Conservation (phyloP, 1,140 invertebrate species). For the Leptonema lineaticorne region DNA sequence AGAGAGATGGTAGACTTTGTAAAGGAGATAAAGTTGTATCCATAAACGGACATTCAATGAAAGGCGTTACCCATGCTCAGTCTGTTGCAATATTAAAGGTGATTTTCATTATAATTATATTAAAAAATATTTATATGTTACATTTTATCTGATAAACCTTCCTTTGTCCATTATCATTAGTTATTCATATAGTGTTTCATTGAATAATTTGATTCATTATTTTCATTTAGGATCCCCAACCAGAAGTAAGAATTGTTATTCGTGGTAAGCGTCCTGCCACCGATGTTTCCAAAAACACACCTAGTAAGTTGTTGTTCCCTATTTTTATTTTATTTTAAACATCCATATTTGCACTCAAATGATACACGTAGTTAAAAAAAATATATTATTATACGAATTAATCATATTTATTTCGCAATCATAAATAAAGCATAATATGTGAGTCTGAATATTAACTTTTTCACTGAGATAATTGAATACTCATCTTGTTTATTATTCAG, state of each 20-base stretch:
- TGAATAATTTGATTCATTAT: background rate
- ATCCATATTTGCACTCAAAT: too few relatives aligned
- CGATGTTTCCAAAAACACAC: constrained; percentile 11
- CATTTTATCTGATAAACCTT: background rate
- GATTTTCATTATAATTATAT: constrained; percentile 21
- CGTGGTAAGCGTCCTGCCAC: constrained; percentile 28
- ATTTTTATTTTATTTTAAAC: too few relatives aligned
- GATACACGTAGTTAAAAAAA: too few relatives aligned
- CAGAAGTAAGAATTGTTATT: constrained; percentile 38
- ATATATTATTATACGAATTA: too few relatives aligned
- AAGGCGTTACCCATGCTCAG: constrained; percentile 79
- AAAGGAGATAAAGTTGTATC: constrained; percentile 85
- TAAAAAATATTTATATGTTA: background rate
- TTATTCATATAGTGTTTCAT: background rate
- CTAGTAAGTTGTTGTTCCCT: background rate
- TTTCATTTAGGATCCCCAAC: constrained; percentile 36
- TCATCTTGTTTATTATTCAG: too few relatives aligned
- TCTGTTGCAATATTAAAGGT: constrained; percentile 84
- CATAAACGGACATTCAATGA: constrained; percentile 83
- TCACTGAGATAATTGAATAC: too few relatives aligned
- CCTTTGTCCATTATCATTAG: too few relatives aligned
- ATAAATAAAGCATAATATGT: too few relatives aligned
- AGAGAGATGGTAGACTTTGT: constrained; percentile 81
- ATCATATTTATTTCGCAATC: too few relatives aligned
- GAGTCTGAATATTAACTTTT: too few relatives aligned